A percentile compares a stretch with the other conserved stretches of the same genome.
Conservation (phyloP, 1,140 invertebrate genomes). For the Sminthurinus signatus region DNA sequence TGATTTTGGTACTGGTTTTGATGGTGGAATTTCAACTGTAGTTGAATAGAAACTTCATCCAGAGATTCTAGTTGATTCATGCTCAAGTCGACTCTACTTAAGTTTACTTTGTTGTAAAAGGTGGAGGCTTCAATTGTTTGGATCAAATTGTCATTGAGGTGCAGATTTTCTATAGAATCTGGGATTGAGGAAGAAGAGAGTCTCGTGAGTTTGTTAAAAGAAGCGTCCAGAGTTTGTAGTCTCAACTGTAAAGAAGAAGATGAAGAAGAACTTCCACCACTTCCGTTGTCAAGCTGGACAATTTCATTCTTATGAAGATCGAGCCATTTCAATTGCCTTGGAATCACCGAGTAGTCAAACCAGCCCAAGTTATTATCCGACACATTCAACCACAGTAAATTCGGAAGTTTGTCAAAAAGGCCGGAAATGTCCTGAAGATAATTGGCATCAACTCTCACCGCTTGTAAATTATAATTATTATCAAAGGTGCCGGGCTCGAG, state of each 20-base stretch:
- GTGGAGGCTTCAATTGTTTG: conserved; percentile 80
- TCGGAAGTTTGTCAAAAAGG: conserved; percentile 74
- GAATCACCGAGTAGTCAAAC: conserved; percentile 88
- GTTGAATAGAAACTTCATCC: conserved; percentile 73
- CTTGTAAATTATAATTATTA: conserved; percentile 71
- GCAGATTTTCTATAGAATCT: conserved; percentile 64
- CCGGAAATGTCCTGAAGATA: conserved; percentile 73
- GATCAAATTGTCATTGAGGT: conserved; percentile 79
- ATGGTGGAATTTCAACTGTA: conserved; percentile 65
- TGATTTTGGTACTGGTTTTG: conserved; percentile 59
- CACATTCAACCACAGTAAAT: conserved; percentile 83
- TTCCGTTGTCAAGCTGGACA: background rate
- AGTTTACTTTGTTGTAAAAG: conserved; percentile 82
- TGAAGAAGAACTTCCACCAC: conserved; percentile 47
- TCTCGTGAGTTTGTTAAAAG: conserved; percentile 75
- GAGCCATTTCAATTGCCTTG: conserved; percentile 77
- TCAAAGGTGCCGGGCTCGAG: conserved; percentile 78
- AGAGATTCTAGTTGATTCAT: conserved; percentile 76
- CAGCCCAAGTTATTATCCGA: conserved; percentile 80
- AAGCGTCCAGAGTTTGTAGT: conserved; percentile 62
- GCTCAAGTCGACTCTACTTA: conserved; percentile 76
- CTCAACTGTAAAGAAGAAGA: too few species aligned
- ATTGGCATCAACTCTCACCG: conserved; percentile 80
- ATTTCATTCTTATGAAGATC: conserved; percentile 57
- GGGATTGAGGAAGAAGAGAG: conserved; percentile 70